Evolutionary conservation across 2,113 vertebrate species (phyloP).

Genomic region (Columba livia): DNA sequence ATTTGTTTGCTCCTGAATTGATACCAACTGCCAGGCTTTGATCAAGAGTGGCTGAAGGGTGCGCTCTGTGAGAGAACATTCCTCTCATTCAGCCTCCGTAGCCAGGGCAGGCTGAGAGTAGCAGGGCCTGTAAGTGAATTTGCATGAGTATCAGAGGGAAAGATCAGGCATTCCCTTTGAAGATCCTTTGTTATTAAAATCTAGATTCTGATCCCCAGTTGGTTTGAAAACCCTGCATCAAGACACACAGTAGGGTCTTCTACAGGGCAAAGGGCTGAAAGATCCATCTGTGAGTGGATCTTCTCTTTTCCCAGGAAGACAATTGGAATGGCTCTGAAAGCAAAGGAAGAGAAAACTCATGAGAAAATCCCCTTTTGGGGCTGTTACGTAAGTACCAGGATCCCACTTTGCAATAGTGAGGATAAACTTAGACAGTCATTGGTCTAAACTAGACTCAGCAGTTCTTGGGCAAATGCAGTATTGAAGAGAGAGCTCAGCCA

Average conservation of each 20-base stretch:
- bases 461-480: background rate
- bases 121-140: background rate
- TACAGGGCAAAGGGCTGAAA: background rate
- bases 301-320: background rate
- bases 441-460: background rate
- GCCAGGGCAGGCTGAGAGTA: background rate
- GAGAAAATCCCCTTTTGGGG: background rate
- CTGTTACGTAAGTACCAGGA: background rate
- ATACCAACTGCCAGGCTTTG: constrained; percentile 1
- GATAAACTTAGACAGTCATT: background rate
- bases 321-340: background rate
- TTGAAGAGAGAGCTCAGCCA: background rate
- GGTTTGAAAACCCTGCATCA: background rate
- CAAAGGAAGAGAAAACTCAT: background rate
- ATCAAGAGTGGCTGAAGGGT: background rate
- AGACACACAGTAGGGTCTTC: background rate
- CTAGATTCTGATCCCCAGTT: background rate
- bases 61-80: background rate
- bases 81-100: background rate
- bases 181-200: background rate
- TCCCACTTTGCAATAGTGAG: background rate
- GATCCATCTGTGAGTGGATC: background rate
- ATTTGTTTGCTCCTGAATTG: background rate
- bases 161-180: constrained; percentile 23
- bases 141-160: background rate